These are phyloP conservation scores for Phenganax subtilis DNA, from an alignment of 92 coral and sea anemone genomes.

Conservation along the genomic window DNA sequence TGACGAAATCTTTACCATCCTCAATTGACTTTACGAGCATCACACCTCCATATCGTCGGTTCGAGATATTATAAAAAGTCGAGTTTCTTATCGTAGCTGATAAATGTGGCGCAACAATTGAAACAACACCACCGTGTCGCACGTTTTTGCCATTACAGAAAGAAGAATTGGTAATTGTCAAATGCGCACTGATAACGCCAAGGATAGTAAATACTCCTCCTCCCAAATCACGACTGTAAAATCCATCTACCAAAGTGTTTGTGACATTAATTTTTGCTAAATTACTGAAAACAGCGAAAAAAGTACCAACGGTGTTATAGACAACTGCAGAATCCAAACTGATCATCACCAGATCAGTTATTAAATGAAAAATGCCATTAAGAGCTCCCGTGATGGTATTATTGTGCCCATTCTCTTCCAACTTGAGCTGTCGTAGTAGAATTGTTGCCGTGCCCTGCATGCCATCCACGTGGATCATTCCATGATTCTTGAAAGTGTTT, in stretches of 20 bases:
- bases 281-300: slow-evolving; percentile 4
- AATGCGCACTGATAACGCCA: background rate
- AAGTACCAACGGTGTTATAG: background rate
- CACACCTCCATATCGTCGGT: slow-evolving; percentile 12
- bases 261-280: background rate
- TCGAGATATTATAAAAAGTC: slow-evolving; percentile 3
- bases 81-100: slow-evolving; percentile 14
- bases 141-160: slow-evolving; percentile 1
- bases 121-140: slow-evolving; percentile 35
- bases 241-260: background rate
- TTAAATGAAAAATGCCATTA: slow-evolving; percentile 20
- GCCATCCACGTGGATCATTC: slow-evolving; percentile 25
- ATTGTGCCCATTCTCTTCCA: slow-evolving; percentile 18
- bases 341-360: background rate
- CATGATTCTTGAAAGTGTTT: background rate
- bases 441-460: slow-evolving; percentile 18
- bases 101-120: background rate
- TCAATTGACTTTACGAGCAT: background rate
- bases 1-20: background rate
- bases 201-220: slow-evolving; percentile 30
- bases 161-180: slow-evolving; percentile 18
- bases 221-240: background rate
- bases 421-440: background rate
- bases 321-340: background rate
- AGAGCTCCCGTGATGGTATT: background rate